These are phyloP conservation scores for Antennarius maculatus DNA, from an alignment of 2,797 vertebrate genomes.

Conservation along the genomic window DNA sequence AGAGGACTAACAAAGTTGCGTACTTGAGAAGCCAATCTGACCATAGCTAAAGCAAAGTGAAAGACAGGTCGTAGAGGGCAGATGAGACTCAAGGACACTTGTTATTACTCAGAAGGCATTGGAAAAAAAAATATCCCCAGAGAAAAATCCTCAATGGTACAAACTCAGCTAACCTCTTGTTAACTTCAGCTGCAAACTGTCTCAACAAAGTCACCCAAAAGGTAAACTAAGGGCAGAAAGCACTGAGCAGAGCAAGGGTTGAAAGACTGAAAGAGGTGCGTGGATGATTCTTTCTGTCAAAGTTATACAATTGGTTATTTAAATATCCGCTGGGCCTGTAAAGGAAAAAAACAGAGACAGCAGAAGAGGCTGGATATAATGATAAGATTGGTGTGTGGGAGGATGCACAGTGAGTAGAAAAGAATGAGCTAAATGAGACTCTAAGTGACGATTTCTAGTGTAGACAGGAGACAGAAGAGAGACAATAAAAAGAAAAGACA, in stretches of 20 bases:
- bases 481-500: conserved; percentile 22
- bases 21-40: conserved; percentile 28
- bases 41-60: conserved; percentile 22
- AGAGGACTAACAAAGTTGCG: conserved; percentile 29
- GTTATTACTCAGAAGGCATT: conserved; percentile 34
- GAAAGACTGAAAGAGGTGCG: conserved; percentile 44
- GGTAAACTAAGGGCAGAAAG: conserved; percentile 48
- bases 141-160: conserved; percentile 42
- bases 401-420: conserved; percentile 37
- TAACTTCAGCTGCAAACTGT: conserved; percentile 54
- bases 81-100: conserved; percentile 40
- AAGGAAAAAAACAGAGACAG: conserved; percentile 67
- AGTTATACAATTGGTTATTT: conserved; percentile 30
- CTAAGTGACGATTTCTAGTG: conserved; percentile 13
- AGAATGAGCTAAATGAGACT: conserved; percentile 17
- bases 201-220: conserved; percentile 45
- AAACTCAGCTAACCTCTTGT: conserved; percentile 36
- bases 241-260: conserved; percentile 66
- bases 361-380: conserved; percentile 44
- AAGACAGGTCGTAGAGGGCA: conserved; percentile 24
- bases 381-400: conserved; percentile 35
- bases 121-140: conserved; percentile 39
- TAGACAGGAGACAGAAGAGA: conserved; percentile 22
- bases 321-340: conserved; percentile 63
- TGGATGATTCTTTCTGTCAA: conserved; percentile 27